Base-by-base conservation (phyloP, 1,140 invertebrate genomes). In the Diabrotica virgifera region DNA sequence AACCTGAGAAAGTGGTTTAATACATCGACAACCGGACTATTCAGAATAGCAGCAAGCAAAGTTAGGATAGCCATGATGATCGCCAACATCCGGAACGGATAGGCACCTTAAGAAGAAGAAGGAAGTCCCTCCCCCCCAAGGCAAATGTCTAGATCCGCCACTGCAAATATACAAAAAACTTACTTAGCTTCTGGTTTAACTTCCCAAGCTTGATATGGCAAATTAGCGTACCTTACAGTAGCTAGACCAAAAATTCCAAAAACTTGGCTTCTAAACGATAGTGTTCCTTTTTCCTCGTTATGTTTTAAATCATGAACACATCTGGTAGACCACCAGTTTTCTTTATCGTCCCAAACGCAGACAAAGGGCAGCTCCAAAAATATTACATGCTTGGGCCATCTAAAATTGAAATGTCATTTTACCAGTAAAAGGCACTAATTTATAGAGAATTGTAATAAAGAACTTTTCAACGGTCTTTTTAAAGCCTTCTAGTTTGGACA, bases 171-270 rank as follows among this genome's bases (percentile, higher is more conserved):
- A 24, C 24, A 24, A 24, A 24, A 5, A 11, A 14, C 69, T 65
- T 70, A 77, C 76, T 85, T 80, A n/a, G 80, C 78, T 70, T 90
- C 87, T 0, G 92, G 91, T 69, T 85, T 87, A 3, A 94, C 69
- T 74, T 94, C 92, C 90, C 91, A 95, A 6, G 87, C 89, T 79
- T 94, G 92, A 76, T 89, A 94, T 0, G 92, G 92, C 65, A 94
- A 81, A 78, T 94, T 94, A 14, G 86, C 83, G 78, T 90, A 93
- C 52, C 87, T 84, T 68, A 88, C 85, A 2, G 86, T 82, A 0
- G 89, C 91, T 53, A 94, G 82, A 5, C 87, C 91, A 63, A 93
- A 89, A 10, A 87, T 85, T 75, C 90, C 90, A 57, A 93, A 82
- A 66, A 85, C 82, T 0, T 89, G 89, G 1, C 87, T 90, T 51